phyloP scores from a whole-genome alignment of 92 coral and sea anemone species.

The Phenganax marumi region DNA sequence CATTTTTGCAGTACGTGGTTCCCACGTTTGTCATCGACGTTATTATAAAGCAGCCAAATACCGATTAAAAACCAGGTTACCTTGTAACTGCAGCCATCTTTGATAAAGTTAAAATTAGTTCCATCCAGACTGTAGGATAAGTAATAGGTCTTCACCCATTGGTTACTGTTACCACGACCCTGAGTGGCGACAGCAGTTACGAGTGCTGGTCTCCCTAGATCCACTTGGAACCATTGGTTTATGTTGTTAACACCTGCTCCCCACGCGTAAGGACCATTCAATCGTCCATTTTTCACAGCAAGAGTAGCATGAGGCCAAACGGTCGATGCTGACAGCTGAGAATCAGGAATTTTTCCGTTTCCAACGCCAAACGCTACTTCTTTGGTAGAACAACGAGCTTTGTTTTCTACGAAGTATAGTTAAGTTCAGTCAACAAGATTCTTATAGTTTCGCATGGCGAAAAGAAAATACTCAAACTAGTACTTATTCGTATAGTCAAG shows the following conservation, averaged over 20 bases:
- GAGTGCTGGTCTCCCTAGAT: slow-evolving; percentile 58
- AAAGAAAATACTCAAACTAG: too few relatives aligned
- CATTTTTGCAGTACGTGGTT: too few relatives aligned
- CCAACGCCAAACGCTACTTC: slow-evolving; percentile 69
- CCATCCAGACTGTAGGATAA: slow-evolving; percentile 63
- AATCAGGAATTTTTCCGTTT: slow-evolving; percentile 67
- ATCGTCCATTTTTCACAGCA: slow-evolving; percentile 65
- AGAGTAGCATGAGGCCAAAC: slow-evolving; percentile 65
- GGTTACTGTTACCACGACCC: slow-evolving; percentile 78
- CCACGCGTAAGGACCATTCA: slow-evolving; percentile 76
- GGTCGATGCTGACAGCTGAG: slow-evolving; percentile 76
- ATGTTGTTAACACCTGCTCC: slow-evolving; percentile 64
- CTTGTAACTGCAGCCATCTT: slow-evolving; percentile 67
- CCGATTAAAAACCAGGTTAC: slow-evolving; percentile 6
- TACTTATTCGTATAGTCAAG: too few relatives aligned
- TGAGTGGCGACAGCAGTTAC: slow-evolving; percentile 81
- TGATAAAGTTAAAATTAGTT: slow-evolving; percentile 58
- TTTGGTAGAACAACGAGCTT: neutral
- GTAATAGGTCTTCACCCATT: slow-evolving; percentile 78
- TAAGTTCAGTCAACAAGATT: too few relatives aligned
- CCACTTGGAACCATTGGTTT: slow-evolving; percentile 77
- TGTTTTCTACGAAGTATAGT: too few relatives aligned
- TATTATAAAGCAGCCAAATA: neutral
- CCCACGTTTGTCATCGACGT: too few relatives aligned
- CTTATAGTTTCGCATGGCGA: too few relatives aligned